Evolutionary conservation across 2,888 invertebrate genomes (phyloP).

Genomic region (Aleiodes testaceus): DNA sequence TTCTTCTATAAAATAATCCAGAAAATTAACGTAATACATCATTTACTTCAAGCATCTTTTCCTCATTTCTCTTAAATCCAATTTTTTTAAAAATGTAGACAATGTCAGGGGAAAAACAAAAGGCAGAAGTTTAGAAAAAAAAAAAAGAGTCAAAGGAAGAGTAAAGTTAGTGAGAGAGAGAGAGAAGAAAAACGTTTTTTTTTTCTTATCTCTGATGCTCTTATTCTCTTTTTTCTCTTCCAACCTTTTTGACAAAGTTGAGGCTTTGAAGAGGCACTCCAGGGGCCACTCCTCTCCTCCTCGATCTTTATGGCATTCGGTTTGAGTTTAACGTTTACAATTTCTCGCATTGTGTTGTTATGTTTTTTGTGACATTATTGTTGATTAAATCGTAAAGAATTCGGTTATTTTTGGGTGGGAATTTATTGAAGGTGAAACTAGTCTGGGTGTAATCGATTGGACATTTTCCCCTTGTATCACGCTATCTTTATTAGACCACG

Average conservation of each 20-base stretch:
- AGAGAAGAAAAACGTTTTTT: no score
- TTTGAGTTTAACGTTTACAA: conserved; percentile 14
- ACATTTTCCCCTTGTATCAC: no score
- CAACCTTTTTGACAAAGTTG: background rate
- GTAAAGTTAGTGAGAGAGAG: conserved; percentile 27
- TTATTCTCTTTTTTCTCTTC: background rate
- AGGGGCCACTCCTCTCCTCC: background rate
- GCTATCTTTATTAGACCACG: no score
- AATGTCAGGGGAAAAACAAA: conserved; percentile 33
- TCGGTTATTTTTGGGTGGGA: no score
- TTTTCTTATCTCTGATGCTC: no score
- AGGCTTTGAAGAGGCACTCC: background rate
- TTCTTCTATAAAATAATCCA: background rate
- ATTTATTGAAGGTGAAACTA: no score
- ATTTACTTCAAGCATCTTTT: background rate
- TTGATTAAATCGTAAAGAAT: no score
- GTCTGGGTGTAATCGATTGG: no score
- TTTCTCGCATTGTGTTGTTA: conserved; percentile 26
- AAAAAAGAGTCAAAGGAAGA: conserved; percentile 11
- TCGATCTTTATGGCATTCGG: conserved; percentile 1
- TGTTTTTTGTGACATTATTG: background rate
- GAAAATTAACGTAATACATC: conserved; percentile 14
- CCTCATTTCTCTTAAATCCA: conserved; percentile 2
- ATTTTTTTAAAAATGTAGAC: conserved; percentile 31
- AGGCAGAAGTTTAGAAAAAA: background rate